These are phyloP conservation scores for Amblyjoppa fuscipennis DNA, from an alignment of 2,888 invertebrate species.

Conservation along the genomic window DNA sequence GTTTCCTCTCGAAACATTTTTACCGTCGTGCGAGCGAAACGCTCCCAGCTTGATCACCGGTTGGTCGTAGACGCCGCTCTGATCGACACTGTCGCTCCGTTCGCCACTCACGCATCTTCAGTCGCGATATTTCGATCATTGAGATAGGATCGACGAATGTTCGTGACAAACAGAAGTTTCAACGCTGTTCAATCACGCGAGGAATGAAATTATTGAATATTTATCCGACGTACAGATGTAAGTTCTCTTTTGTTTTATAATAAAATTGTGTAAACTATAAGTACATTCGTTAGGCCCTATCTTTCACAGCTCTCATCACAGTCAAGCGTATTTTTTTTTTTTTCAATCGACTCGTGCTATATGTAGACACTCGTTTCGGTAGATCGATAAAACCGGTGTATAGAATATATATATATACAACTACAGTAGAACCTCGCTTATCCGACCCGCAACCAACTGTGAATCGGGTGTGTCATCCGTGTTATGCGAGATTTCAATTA, in stretches of 20 bases:
- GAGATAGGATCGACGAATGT: background rate
- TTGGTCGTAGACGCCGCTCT: background rate
- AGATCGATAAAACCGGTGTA: background rate
- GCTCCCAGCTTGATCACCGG: background rate
- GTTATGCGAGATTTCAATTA: no score
- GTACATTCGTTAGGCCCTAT: background rate
- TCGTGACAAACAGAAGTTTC: background rate
- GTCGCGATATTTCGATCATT: background rate
- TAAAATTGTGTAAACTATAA: background rate
- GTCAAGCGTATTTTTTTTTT: background rate
- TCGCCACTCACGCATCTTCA: background rate
- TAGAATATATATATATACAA: background rate
- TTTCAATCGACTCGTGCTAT: background rate
- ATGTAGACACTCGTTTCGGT: background rate
- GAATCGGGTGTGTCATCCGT: no score
- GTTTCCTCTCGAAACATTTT: background rate
- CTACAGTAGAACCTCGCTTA: background rate
- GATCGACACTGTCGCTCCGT: background rate
- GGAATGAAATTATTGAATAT: no score
- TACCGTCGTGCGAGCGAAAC: background rate
- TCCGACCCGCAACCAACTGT: no score
- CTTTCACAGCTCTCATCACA: constrained; percentile 5
- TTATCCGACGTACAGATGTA: no score
- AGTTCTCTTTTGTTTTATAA: no score
- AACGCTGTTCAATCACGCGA: no score